A percentile compares a stretch with the other conserved stretches of the same genome.
Conservation (phyloP, 2,797 vertebrate species). For the Catharus ustulatus region DNA sequence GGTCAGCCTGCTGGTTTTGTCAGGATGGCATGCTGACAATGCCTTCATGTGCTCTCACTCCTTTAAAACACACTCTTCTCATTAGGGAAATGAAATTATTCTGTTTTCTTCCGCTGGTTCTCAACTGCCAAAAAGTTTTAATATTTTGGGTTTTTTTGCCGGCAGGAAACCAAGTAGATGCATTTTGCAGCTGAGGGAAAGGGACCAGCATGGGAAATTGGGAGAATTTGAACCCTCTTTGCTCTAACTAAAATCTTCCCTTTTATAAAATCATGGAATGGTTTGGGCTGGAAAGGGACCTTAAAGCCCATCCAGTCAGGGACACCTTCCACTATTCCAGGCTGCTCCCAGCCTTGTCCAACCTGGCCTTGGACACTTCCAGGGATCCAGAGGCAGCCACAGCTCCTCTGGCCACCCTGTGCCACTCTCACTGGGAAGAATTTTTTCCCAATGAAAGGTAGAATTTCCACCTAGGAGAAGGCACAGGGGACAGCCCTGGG, state of each 20-base stretch:
- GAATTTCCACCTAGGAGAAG: background rate
- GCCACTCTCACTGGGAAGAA: background rate
- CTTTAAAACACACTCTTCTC: background rate
- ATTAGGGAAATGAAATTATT: background rate
- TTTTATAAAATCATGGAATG: background rate
- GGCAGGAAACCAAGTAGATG: background rate
- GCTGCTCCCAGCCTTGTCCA: fast-evolving
- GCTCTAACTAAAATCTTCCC: background rate
- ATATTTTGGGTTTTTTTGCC: background rate
- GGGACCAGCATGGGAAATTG: background rate
- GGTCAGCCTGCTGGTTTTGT: background rate
- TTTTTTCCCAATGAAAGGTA: background rate
- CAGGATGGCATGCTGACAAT: background rate
- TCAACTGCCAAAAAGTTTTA: background rate
- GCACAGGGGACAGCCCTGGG: background rate
- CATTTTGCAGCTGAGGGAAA: background rate
- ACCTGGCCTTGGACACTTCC: fast-evolving
- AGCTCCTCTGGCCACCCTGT: background rate
- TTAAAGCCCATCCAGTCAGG: background rate
- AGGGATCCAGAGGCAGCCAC: background rate
- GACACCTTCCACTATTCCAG: background rate
- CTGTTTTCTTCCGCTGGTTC: background rate
- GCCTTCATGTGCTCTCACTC: background rate
- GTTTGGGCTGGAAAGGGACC: background rate
- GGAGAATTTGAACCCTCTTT: background rate